These are phyloP conservation scores for Scrobipalpa costella DNA, from an alignment of 2,888 invertebrate genomes.

Conservation along the genomic window DNA sequence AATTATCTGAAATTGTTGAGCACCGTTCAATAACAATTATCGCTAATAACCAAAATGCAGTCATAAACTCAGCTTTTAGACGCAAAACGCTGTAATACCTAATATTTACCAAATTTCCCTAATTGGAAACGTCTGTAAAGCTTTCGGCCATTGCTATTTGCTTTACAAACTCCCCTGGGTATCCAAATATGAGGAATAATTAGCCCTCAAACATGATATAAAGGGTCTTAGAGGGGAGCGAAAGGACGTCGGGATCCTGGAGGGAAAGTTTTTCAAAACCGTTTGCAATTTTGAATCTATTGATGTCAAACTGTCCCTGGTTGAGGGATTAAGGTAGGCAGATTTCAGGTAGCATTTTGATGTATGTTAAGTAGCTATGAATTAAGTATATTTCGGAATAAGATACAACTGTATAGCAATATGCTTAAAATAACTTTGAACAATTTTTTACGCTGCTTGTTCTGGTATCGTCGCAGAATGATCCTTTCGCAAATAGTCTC, in stretches of 20 bases:
- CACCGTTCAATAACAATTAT: neutral
- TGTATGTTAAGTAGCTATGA: slow-evolving; percentile 1
- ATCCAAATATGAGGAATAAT: slow-evolving; percentile 60
- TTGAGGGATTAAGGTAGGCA: neutral
- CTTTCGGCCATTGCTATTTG: slow-evolving; percentile 20
- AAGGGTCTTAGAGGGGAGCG: slow-evolving; percentile 35
- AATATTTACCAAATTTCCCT: slow-evolving; percentile 17
- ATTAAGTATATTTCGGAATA: neutral
- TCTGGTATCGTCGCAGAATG: too few species aligned
- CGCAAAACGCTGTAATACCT: slow-evolving; percentile 1
- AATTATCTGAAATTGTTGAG: neutral
- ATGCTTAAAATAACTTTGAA: too few species aligned
- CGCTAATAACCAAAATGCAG: neutral
- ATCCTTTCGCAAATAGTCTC: too few species aligned
- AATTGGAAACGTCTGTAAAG: slow-evolving; percentile 20
- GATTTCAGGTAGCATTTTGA: slow-evolving; percentile 16
- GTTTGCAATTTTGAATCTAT: slow-evolving; percentile 21
- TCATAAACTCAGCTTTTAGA: neutral
- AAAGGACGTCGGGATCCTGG: slow-evolving; percentile 35
- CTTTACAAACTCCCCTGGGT: slow-evolving; percentile 14
- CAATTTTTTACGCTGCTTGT: too few species aligned
- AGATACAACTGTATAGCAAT: too few species aligned
- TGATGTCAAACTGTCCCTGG: slow-evolving; percentile 16
- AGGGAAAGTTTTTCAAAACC: slow-evolving; percentile 16
- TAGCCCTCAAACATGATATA: slow-evolving; percentile 60